A percentile compares a stretch with the other conserved stretches of the same genome.
Conservation (phyloP, 1,140 invertebrate species). For the Zophobas morio region DNA sequence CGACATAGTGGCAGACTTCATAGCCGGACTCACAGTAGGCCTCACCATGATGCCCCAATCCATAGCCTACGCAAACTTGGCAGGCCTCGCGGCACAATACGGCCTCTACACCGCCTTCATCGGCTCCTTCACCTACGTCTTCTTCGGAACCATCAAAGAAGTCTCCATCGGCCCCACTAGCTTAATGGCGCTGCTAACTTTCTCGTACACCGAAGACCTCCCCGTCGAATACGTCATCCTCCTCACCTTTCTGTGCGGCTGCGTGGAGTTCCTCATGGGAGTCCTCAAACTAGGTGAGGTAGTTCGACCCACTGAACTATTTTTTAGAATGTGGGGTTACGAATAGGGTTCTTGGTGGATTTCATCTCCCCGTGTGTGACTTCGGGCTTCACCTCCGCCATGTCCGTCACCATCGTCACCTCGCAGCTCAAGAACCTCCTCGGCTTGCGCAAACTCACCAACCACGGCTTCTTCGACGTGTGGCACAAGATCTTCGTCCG, state of each 20-base stretch:
- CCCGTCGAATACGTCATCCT: conserved; percentile 85
- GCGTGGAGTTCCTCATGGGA: conserved; percentile 85
- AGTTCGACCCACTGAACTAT: background rate
- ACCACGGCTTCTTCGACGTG: conserved; percentile 73
- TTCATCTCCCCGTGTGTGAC: conserved; percentile 94
- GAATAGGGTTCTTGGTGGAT: conserved; percentile 90
- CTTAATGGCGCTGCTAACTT: conserved; percentile 85
- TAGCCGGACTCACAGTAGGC: conserved; percentile 87
- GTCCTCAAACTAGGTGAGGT: conserved; percentile 80
- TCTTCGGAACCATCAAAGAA: conserved; percentile 92
- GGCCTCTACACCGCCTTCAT: conserved; percentile 94
- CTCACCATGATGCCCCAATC: conserved; percentile 85
- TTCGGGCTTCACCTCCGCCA: conserved; percentile 93
- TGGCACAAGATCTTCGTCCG: conserved; percentile 74
- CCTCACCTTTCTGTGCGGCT: conserved; percentile 82
- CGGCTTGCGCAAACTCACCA: conserved; percentile 77
- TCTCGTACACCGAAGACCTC: conserved; percentile 80
- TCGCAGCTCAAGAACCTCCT: conserved; percentile 90
- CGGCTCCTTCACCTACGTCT: conserved; percentile 87
- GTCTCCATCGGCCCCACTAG: conserved; percentile 93
- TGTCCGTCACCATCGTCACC: conserved; percentile 91
- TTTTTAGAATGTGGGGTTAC: background rate
- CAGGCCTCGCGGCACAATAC: conserved; percentile 83
- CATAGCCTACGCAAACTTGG: conserved; percentile 84
- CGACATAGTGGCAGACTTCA: conserved; percentile 79